phyloP scores from a whole-genome alignment of 2,797 vertebrate genomes.

The Otus scops region DNA sequence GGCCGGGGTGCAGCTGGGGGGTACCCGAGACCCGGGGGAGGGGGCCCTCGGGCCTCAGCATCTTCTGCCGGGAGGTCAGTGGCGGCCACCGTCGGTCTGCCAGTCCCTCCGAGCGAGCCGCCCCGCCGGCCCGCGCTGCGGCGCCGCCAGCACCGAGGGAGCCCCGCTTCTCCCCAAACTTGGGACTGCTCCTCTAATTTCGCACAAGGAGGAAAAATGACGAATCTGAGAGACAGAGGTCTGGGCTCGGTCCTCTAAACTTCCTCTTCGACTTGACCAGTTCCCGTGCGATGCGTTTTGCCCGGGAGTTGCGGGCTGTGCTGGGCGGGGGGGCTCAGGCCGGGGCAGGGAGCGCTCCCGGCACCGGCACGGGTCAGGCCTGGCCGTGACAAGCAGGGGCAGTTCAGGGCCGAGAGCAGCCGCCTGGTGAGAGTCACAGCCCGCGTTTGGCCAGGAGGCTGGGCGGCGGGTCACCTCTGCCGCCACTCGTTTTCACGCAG shows the following conservation, averaged over 20 bases:
- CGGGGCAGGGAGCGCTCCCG: rapidly evolving
- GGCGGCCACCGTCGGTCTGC: rapidly evolving
- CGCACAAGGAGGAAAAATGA: neutral
- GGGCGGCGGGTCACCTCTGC: neutral
- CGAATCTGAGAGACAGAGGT: neutral
- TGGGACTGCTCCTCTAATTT: neutral
- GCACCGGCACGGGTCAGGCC: neutral
- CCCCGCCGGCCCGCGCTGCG: neutral
- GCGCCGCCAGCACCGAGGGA: rapidly evolving
- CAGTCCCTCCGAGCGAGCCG: neutral
- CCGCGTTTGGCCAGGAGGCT: neutral
- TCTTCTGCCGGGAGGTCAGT: neutral
- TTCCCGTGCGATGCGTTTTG: neutral
- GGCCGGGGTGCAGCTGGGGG: neutral
- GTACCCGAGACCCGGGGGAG: neutral
- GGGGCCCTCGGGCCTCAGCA: neutral
- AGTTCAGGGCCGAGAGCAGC: neutral
- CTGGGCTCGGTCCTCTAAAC: neutral
- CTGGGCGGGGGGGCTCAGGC: neutral
- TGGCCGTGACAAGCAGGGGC: neutral
- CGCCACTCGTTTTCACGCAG: neutral
- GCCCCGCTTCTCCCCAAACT: neutral
- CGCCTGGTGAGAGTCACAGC: neutral
- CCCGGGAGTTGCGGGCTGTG: rapidly evolving
- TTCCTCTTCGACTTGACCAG: neutral